These are phyloP conservation scores for Ganaspis brasiliensis DNA, from an alignment of 2,888 invertebrate genomes.

Conservation along the genomic window DNA sequence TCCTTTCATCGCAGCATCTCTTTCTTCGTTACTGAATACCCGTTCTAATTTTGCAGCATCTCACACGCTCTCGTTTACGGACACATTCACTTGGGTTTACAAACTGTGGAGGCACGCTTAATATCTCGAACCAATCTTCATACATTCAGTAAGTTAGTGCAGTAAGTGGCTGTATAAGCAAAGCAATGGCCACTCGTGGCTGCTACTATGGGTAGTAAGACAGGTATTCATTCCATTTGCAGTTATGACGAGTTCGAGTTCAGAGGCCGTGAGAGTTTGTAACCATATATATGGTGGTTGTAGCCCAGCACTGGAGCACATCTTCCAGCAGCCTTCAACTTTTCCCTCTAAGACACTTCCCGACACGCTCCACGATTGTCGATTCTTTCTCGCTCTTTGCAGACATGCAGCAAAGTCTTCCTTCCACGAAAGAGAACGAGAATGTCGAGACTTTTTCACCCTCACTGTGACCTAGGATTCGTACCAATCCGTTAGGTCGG, in stretches of 20 bases:
- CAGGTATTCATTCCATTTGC: constrained; percentile 79
- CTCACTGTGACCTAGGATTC: constrained; percentile 57
- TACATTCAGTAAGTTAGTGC: constrained; percentile 74
- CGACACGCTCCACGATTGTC: constrained; percentile 31
- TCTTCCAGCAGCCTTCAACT: constrained; percentile 49
- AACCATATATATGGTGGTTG: constrained; percentile 60
- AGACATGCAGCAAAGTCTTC: constrained; percentile 64
- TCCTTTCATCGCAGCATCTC: constrained; percentile 9
- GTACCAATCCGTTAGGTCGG: constrained; percentile 50
- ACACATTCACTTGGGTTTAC: constrained; percentile 54
- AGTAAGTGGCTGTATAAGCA: constrained; percentile 73
- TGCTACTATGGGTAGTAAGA: constrained; percentile 69
- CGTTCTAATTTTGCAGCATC: constrained; percentile 59
- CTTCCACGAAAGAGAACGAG: constrained; percentile 30
- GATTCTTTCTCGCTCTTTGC: constrained; percentile 30
- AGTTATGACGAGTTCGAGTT: constrained; percentile 79
- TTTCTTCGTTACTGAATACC: constrained; percentile 14
- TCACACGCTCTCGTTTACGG: constrained; percentile 54
- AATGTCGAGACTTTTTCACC: constrained; percentile 56
- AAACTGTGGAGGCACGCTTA: constrained; percentile 67
- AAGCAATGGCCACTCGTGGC: constrained; percentile 73
- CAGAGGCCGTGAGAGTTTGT: constrained; percentile 78
- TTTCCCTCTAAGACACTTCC: constrained; percentile 49
- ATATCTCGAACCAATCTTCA: constrained; percentile 77
- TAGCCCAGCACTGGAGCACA: constrained; percentile 62